Evolutionary conservation across 2,113 vertebrate species (phyloP), one percentile per base, ranked within the genome.

Genomic region (Dipodomys spectabilis): DNA sequence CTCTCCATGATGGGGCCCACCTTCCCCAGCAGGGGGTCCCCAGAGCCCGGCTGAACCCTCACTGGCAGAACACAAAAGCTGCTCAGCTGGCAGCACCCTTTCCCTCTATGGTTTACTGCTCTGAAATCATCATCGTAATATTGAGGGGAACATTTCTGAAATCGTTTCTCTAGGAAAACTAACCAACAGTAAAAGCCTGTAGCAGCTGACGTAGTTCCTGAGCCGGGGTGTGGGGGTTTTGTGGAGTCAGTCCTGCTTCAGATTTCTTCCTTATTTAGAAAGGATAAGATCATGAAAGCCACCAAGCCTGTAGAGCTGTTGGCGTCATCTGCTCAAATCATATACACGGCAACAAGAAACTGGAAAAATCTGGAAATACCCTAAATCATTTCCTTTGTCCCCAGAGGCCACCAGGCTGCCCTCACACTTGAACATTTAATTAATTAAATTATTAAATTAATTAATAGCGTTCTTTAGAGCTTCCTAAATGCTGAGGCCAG

Each of bases 151-250:
- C 67, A 44, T 71, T 62, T 74, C 12, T 27, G 2, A 78, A 93
- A 60, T 67, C 19, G 1, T 67, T 91, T 90, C 67, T 85, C 74
- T 88, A 68, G 35, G 81, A 90, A 57, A 82, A 88, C 53, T 18
- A 57, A 57, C 53, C 53, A 57, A 53, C 39, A 71, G 30, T 32
- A 28, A 68, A 82, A 67, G 62, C 32, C 18, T 39, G 2, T 32
- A 45, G 15, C 79, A 71, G 72, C 16, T 57, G 9, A 35, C 77
- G 67, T 45, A 60, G 53, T 60, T 45, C 90, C 92, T 67, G 64
- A 87, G 72, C 2, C 4, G 1, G 19, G 25, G 22, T 10, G 6
- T 10, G 45, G 13, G 20, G 20, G 2, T 62, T 75, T 15, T 1
- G 16, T 67, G 79, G 64, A 81, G 7, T 44, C 28, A 10, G 27